Base-by-base conservation (phyloP, 2,888 invertebrate species). In the Abscondita cerata region DNA sequence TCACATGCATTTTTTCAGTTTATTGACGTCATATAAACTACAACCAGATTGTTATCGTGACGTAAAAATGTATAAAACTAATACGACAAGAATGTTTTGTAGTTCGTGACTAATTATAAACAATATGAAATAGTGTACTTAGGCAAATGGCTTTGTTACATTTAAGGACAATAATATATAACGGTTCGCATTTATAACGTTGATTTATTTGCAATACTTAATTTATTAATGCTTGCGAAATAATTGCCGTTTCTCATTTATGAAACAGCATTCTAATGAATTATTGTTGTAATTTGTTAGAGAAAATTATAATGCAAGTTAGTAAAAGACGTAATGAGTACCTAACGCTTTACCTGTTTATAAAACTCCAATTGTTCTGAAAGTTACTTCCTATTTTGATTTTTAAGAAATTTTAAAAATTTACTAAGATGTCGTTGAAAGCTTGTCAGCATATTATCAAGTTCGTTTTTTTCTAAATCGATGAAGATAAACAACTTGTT, bases 21-120 rank as follows among this genome's bases (percentile, higher is more conserved):
- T 15, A 31, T 1, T 54, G 53, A 54, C 53, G 53, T 54, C 53
- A 54, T 34, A 11, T 18, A 18, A 44, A 44, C 5, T 11, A 18
- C 44, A 44, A 44, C 44, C 44, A 44, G 16, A 44, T 44, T 44
- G 13, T 44, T 44, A 11, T 18, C 16, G 8, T 44, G 44, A 44
- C 44, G 44, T 44, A 44, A 44, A 40, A 44, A 11, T 44, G 18
- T 18, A 41, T 44, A 44, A 16, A 44, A 41, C 18, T 44, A 44
- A 44, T 44, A 5, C 44, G 18, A 19, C 18, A 31, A 48, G 48
- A 40, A 56, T 56, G 38, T 15, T 48, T 19, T 50, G 40, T 31
- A 36, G 48, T 38, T 50, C 54, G 46, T 54, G 54, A 54, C 54
- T 54, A 54, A 54, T 54, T 54, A 54, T 38, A 19, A 51, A 36